phyloP scores from a whole-genome alignment of 2,888 invertebrate species.

The Euplexia lucipara region DNA sequence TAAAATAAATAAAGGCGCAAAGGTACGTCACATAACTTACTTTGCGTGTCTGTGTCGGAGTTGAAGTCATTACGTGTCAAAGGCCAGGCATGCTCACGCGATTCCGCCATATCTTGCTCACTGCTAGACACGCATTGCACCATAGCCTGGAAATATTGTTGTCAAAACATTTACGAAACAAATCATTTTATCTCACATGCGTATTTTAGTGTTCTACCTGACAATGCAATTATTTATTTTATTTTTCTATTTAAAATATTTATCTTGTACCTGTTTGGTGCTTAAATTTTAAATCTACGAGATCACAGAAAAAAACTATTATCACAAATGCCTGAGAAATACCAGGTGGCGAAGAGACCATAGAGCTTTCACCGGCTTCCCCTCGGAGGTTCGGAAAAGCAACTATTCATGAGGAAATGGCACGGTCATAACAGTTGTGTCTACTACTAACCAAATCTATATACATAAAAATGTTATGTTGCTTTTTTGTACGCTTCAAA shows the following conservation, averaged over 20 bases:
- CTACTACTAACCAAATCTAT: too few relatives aligned
- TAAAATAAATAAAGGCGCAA: constrained; percentile 19
- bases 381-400: too few relatives aligned
- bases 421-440: too few relatives aligned
- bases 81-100: constrained; percentile 82
- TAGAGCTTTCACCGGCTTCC: too few relatives aligned
- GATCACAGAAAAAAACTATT: too few relatives aligned
- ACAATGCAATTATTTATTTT: too few relatives aligned
- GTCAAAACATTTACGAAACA: constrained; percentile 15
- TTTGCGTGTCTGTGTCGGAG: constrained; percentile 80
- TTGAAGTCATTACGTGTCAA: constrained; percentile 75
- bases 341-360: too few relatives aligned
- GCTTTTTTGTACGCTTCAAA: too few relatives aligned
- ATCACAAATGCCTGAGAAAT: too few relatives aligned
- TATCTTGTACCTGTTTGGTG: background rate
- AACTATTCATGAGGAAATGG: too few relatives aligned
- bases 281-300: background rate
- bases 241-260: background rate
- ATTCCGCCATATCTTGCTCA: constrained; percentile 93
- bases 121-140: constrained; percentile 97
- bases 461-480: too few relatives aligned
- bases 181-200: background rate
- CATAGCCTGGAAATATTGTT: constrained; percentile 91
- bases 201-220: too few relatives aligned
- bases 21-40: constrained; percentile 69